Percentiles rank a stretch among this genome's conserved stretches.
phyloP scores from a whole-genome alignment of 1,140 invertebrate genomes.

The Drosophila cardini region DNA sequence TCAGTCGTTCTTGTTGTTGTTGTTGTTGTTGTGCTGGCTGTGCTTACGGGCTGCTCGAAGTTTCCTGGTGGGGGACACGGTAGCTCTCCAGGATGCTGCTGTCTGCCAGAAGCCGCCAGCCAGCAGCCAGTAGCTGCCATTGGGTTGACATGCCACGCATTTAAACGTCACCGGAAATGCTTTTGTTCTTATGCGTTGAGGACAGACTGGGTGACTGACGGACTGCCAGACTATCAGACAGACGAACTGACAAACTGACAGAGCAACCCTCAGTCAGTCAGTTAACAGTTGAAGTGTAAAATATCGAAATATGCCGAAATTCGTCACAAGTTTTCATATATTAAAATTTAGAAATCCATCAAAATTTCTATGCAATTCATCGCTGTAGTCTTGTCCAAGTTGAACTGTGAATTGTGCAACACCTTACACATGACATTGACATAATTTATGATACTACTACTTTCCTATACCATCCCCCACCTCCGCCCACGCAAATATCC shows the following conservation, averaged over 20 bases:
- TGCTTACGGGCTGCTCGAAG: slow-evolving; percentile 48
- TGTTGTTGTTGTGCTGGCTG: slow-evolving; percentile 28
- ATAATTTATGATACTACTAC: slow-evolving; percentile 69
- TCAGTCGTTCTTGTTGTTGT: too few species aligned
- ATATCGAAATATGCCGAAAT: slow-evolving; percentile 22
- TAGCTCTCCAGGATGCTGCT: slow-evolving; percentile 71
- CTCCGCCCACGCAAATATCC: slow-evolving; percentile 47
- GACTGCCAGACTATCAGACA: background rate
- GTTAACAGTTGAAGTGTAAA: slow-evolving; percentile 56
- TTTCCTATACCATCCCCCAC: too few species aligned
- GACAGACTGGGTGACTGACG: slow-evolving; percentile 21
- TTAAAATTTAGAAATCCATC: slow-evolving; percentile 58
- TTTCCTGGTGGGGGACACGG: slow-evolving; percentile 48
- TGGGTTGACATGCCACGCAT: slow-evolving; percentile 77
- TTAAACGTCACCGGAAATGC: slow-evolving; percentile 80
- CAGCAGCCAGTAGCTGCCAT: slow-evolving; percentile 49
- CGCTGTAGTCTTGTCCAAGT: slow-evolving; percentile 28
- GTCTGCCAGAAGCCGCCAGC: slow-evolving; percentile 56
- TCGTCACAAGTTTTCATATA: slow-evolving; percentile 17
- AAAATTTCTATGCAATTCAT: slow-evolving; percentile 59
- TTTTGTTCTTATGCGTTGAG: slow-evolving; percentile 73
- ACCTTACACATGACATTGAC: slow-evolving; percentile 71
- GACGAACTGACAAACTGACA: slow-evolving; percentile 21
- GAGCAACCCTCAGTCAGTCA: slow-evolving; percentile 29
- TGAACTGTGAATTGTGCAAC: slow-evolving; percentile 65